Percentiles rank a stretch among this genome's conserved stretches.
phyloP scores from a whole-genome alignment of 2,797 vertebrate species.

The Buceros bicornis region DNA sequence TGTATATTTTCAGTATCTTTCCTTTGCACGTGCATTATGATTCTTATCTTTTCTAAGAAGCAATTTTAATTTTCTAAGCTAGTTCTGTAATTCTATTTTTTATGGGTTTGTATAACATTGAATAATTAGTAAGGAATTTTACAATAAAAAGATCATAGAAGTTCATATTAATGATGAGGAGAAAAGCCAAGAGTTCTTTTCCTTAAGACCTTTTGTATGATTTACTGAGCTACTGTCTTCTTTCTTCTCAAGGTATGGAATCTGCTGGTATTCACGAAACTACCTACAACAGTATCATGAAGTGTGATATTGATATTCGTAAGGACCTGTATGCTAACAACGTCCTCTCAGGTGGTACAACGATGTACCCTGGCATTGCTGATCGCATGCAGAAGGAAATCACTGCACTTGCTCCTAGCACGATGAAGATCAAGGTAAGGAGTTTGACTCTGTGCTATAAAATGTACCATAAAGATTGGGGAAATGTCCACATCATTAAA shows the following conservation, averaged over 20 bases:
- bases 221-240: background rate
- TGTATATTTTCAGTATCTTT: background rate
- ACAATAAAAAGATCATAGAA: background rate
- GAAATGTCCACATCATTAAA: background rate
- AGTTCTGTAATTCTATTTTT: background rate
- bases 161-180: background rate
- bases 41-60: background rate
- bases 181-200: background rate
- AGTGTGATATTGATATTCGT: conserved; percentile 97
- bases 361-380: conserved; percentile 96
- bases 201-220: conserved; percentile 14
- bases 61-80: background rate
- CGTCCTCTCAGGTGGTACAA: conserved; percentile 92
- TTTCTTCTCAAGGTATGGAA: conserved; percentile 91
- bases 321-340: conserved; percentile 96
- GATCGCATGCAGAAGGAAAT: conserved; percentile 97
- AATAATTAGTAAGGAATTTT: background rate
- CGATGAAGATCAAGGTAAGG: conserved; percentile 97
- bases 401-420: conserved; percentile 93
- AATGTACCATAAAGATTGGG: background rate
- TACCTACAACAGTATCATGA: conserved; percentile 99
- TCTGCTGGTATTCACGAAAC: conserved; percentile 99
- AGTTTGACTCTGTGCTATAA: background rate
- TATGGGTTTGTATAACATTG: background rate
- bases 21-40: background rate